These are phyloP conservation scores for Decapterus maruadsi DNA, from an alignment of 2,797 vertebrate species.

Conservation along the genomic window DNA sequence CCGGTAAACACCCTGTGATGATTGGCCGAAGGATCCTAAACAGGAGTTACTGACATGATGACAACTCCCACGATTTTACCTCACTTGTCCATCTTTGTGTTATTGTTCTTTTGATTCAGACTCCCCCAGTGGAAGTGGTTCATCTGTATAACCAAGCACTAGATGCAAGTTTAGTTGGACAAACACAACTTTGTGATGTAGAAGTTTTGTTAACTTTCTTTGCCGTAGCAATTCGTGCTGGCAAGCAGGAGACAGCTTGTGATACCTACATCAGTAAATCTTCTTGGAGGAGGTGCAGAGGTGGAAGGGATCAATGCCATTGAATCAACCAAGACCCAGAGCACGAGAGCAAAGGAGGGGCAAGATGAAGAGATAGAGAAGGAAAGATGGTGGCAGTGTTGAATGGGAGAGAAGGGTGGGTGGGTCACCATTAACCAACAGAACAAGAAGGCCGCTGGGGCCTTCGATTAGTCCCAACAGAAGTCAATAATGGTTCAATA, in stretches of 20 bases:
- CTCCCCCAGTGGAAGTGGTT: background rate
- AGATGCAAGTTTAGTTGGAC: background rate
- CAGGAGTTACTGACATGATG: no score
- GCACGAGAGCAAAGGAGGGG: constrained; percentile 37
- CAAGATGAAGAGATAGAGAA: constrained; percentile 50
- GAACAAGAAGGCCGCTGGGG: constrained; percentile 63
- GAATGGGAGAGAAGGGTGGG: constrained; percentile 33
- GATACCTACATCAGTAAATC: constrained; percentile 62
- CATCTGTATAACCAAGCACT: background rate
- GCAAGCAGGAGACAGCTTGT: background rate
- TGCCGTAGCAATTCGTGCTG: background rate
- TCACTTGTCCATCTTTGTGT: no score
- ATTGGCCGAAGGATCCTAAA: no score
- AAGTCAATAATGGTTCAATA: constrained; percentile 72
- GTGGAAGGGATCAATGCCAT: constrained; percentile 69
- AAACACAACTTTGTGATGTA: background rate
- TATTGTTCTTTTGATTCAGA: no score
- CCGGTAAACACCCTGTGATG: no score
- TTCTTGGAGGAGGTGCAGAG: constrained; percentile 61
- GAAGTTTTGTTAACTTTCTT: background rate
- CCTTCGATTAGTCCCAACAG: constrained; percentile 70
- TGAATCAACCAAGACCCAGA: constrained; percentile 54
- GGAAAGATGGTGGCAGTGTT: constrained; percentile 11
- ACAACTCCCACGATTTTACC: no score
- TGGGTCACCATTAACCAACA: constrained; percentile 76